phyloP scores from a whole-genome alignment of 2,113 vertebrate genomes.

The Sciurus niger region DNA sequence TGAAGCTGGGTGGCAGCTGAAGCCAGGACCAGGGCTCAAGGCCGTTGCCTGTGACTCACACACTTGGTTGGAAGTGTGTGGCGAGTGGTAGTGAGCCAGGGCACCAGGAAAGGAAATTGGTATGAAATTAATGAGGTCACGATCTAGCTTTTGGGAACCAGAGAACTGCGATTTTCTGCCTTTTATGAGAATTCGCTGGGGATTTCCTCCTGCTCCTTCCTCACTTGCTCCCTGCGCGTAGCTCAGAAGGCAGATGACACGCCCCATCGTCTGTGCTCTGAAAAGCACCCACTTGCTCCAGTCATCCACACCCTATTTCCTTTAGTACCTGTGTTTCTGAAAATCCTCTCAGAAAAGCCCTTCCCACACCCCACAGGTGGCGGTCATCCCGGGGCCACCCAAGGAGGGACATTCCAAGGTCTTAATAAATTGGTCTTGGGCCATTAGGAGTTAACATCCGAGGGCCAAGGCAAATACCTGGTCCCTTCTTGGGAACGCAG shows the following conservation, averaged over 20 bases:
- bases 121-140: conserved; percentile 65
- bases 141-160: neutral
- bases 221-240: rapidly evolving
- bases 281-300: neutral
- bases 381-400: conserved; percentile 13
- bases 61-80: conserved; percentile 5
- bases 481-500: neutral
- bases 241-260: neutral
- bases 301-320: neutral
- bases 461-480: neutral
- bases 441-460: neutral
- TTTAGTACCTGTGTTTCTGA: neutral
- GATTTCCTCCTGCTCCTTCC: neutral
- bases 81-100: neutral
- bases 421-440: neutral
- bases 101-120: conserved; percentile 12
- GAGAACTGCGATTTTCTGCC: conserved; percentile 49
- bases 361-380: neutral
- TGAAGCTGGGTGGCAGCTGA: neutral
- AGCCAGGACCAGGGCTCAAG: neutral
- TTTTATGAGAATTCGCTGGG: conserved; percentile 48
- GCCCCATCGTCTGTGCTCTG: neutral
- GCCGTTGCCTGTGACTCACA: rapidly evolving
- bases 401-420: neutral
- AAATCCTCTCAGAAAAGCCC: conserved; percentile 27